Base-by-base conservation (phyloP, 2,797 vertebrate genomes). In the Darevskia nairensis region DNA sequence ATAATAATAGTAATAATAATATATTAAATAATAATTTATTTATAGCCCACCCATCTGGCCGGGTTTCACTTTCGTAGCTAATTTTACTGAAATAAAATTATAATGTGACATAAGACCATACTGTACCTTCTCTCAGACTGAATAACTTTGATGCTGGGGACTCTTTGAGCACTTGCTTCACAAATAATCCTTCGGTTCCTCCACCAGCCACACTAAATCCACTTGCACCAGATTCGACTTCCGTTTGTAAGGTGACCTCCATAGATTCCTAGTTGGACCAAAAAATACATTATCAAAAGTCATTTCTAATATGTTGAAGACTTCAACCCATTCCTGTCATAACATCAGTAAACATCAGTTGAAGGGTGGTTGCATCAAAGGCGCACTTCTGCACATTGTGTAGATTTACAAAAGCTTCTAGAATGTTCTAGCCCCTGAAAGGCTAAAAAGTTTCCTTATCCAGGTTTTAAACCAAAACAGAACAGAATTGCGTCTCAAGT, bases 201-300 rank as follows among this genome's bases (percentile, higher is more conserved):
- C 99, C 99, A 39, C 98, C 98, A 1, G 95, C 95, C 88, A 99
- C 97, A 55, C 98, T 96, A 32, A 99, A 97, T 91, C 98, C 98
- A 69, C 98, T 98, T 85, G 97, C 97, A 92, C 98, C 97, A 23
- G 97, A 97, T 90, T 98, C 98, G 68, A 95, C 97, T 91, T 98
- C 96, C 0, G 98, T 99, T 95, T 97, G 97, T 94, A 99, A 94
- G 0, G 98, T 98, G 86, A 98, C 95, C 90, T 97, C 98, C 84
- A 97, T 96, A 13, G 91, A 95, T 76, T 98, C 98, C 98, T 98
- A 96, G 41, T 83, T 0, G 72, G 0, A 75, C 90, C 76, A 89
- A 79, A 88, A 94, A 0, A 3, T 21, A 11, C 74, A 17, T 92
- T 81, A 85, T 92, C 88, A 29, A 50, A 0, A 39, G 39, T 32